Evolutionary conservation across 1,140 invertebrate genomes (phyloP).

Genomic region (Galleria mellonella): DNA sequence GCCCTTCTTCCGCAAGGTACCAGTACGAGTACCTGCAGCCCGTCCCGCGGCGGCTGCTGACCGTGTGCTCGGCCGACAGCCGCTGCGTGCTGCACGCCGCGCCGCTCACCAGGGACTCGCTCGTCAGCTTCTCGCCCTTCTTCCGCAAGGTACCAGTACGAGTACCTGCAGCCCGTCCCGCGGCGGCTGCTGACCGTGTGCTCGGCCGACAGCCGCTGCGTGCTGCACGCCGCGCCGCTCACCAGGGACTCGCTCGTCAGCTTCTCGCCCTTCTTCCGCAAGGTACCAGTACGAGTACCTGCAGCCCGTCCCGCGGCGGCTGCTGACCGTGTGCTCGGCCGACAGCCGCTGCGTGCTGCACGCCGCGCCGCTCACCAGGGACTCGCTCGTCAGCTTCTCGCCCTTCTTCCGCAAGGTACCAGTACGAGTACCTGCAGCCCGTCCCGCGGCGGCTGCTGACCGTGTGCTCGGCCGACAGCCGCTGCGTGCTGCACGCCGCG

Average conservation of each 20-base stretch:
- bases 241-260: conserved; percentile 83
- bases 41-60: conserved; percentile 35
- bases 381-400: too few relatives aligned
- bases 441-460: too few relatives aligned
- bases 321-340: neutral
- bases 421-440: too few relatives aligned
- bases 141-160: conserved; percentile 86
- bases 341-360: neutral
- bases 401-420: too few relatives aligned
- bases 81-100: neutral
- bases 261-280: conserved; percentile 90
- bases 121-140: conserved; percentile 88
- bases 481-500: too few relatives aligned
- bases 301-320: too few relatives aligned
- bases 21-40: conserved; percentile 74
- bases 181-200: conserved; percentile 72
- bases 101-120: conserved; percentile 27
- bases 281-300: conserved; percentile 44
- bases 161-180: neutral
- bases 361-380: neutral
- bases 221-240: conserved; percentile 82
- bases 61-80: neutral
- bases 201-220: conserved; percentile 80
- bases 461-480: too few relatives aligned
- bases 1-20: conserved; percentile 86